Percentiles rank a stretch among this genome's conserved stretches.
Conservation (phyloP, 2,113 vertebrate genomes). For the Oncorhynchus tshawytscha region DNA sequence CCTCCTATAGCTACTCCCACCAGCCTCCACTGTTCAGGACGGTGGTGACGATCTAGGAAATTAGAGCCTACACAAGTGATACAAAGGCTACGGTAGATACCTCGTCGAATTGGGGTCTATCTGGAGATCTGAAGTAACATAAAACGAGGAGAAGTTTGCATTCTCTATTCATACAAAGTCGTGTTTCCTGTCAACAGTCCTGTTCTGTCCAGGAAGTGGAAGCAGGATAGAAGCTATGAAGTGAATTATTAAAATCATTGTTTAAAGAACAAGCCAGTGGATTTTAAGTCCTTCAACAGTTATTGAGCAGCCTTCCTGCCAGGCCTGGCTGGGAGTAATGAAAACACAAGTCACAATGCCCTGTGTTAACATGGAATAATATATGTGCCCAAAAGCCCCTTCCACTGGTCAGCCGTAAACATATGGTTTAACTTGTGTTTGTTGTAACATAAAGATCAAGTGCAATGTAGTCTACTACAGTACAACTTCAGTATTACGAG, state of each 20-base stretch:
- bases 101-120: too few species aligned
- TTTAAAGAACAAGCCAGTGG: not conserved
- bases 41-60: too few species aligned
- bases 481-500: not conserved
- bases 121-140: too few species aligned
- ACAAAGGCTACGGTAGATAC: too few species aligned
- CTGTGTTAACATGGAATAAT: not conserved
- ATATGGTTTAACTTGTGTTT: not conserved
- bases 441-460: not conserved
- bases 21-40: not conserved
- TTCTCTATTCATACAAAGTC: not conserved
- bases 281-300: not conserved
- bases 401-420: not conserved
- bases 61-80: too few species aligned
- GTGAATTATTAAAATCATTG: not conserved
- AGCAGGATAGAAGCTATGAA: not conserved
- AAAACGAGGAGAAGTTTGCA: not conserved
- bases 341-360: not conserved
- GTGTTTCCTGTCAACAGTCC: not conserved
- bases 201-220: not conserved
- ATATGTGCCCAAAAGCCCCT: not conserved
- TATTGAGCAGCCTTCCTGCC: not conserved
- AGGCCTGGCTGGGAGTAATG: not conserved
- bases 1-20: too few species aligned
- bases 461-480: not conserved